phyloP scores from a whole-genome alignment of 1,140 invertebrate genomes.

The Diachasmimorpha longicaudata region DNA sequence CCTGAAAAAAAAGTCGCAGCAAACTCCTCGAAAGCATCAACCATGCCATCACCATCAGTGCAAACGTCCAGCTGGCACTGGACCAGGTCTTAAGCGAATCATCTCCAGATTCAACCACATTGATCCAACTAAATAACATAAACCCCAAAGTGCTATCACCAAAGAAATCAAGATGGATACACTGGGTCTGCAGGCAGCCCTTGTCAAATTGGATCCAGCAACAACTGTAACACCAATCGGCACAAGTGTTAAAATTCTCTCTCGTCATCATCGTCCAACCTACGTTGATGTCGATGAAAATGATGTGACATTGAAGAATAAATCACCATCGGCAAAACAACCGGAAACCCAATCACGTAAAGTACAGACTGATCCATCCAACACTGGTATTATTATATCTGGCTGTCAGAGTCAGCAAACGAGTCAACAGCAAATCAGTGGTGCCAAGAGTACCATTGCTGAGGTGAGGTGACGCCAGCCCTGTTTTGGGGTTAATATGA shows the following conservation, averaged over 20 bases:
- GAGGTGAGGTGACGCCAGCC: conserved; percentile 62
- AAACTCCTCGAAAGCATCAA: not conserved
- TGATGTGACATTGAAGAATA: conserved; percentile 44
- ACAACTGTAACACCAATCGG: conserved; percentile 59
- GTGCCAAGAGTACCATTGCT: conserved; percentile 48
- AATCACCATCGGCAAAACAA: not conserved
- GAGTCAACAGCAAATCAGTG: conserved; percentile 29
- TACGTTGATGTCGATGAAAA: conserved; percentile 47
- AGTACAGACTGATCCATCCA: not conserved
- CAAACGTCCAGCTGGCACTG: not conserved
- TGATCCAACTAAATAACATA: not conserved
- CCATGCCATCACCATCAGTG: not conserved
- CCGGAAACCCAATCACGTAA: conserved; percentile 4
- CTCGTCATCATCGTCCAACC: conserved; percentile 46
- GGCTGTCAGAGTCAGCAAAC: conserved; percentile 9
- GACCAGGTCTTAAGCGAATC: not conserved
- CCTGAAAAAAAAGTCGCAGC: not conserved
- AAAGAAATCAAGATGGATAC: conserved; percentile 48
- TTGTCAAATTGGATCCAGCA: conserved; percentile 58
- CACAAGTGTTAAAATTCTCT: conserved; percentile 44
- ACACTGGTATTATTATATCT: not conserved
- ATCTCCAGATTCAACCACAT: not conserved
- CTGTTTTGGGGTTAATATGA: conserved; percentile 53
- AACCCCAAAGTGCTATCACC: not conserved
- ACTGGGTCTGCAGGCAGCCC: conserved; percentile 54